Base-by-base conservation (phyloP, 1,140 invertebrate species). In the Heliconius hewitsoni region DNA sequence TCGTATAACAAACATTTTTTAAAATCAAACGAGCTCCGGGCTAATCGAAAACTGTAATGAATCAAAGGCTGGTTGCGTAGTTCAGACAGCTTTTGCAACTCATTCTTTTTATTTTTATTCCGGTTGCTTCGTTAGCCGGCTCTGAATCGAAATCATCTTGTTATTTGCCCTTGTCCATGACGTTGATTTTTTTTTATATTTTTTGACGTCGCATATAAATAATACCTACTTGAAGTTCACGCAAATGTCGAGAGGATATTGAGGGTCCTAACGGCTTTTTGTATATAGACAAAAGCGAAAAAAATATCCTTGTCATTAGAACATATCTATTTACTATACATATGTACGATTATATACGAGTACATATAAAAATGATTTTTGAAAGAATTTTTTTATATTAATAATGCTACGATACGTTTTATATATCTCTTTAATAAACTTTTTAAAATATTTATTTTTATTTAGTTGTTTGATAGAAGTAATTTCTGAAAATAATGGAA, bases 31-130 rank as follows among this genome's bases (percentile, higher is more conserved):
- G 80, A 79, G 82, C 77, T 82, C 80, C 81, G 46, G 85, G 87
- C 90, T 93, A 93, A 93, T 93, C 90, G 89, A 91, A 89, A 91
- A 90, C 88, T 87, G 89, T 93, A 91, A 92, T 93, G 90, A 93
- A 93, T 93, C 90, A 93, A 92, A 93, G 91, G 90, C 88, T 85
- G 84, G 83, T 86, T 88, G 85, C 88, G 87, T 90, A 88, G 86
- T 86, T 86, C 86, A 86, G 91, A 87, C 87, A 87, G 89, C 83
- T 87, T 91, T 91, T 87, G 85, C 82, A 85, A 73, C 81, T 80
- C 76, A 72, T 57, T 71, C 73, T 74, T 80, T 90, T 86, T 87
- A 86, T 86, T 90, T 91, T 87, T 46, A 85, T 80, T 84, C 82
- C 84, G 81, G 84, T 81, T 73, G 82, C 83, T 90, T 93, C 91